A percentile compares a stretch with the other conserved stretches of the same genome.
phyloP scores from a whole-genome alignment of 1,140 invertebrate species.

The Drosophila sproati region DNA sequence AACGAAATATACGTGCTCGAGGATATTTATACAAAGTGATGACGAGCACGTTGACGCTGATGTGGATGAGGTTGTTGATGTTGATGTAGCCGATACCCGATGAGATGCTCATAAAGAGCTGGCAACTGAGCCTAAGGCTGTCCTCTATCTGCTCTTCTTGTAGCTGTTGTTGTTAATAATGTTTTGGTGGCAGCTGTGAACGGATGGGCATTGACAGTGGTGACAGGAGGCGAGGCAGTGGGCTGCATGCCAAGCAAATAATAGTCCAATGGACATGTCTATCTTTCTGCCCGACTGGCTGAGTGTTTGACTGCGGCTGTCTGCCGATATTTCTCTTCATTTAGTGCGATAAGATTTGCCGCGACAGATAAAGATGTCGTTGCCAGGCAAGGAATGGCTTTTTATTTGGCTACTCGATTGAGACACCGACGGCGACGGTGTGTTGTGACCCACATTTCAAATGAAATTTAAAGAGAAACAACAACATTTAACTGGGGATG shows the following conservation, averaged over 20 bases:
- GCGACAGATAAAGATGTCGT: constrained; percentile 51
- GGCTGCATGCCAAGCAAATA: constrained; percentile 53
- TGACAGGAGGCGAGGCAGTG: neutral
- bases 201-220: constrained; percentile 36
- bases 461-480: constrained; percentile 36
- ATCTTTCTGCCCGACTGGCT: constrained; percentile 69
- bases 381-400: constrained; percentile 43
- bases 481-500: neutral
- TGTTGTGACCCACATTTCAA: constrained; percentile 54
- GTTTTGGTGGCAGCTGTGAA: constrained; percentile 42
- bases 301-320: constrained; percentile 15
- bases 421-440: neutral
- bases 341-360: constrained; percentile 65
- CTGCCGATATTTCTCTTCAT: constrained; percentile 57
- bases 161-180: constrained; percentile 71
- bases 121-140: constrained; percentile 18
- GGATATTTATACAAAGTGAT: constrained; percentile 84
- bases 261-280: constrained; percentile 66
- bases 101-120: constrained; percentile 8
- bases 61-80: constrained; percentile 7
- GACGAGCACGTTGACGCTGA: constrained; percentile 65
- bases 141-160: neutral
- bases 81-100: neutral
- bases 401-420: constrained; percentile 62
- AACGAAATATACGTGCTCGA: constrained; percentile 79